Evolutionary conservation across 2,888 invertebrate species (phyloP), one percentile per base, ranked within the genome.

Genomic region (Phorcus lineatus): DNA sequence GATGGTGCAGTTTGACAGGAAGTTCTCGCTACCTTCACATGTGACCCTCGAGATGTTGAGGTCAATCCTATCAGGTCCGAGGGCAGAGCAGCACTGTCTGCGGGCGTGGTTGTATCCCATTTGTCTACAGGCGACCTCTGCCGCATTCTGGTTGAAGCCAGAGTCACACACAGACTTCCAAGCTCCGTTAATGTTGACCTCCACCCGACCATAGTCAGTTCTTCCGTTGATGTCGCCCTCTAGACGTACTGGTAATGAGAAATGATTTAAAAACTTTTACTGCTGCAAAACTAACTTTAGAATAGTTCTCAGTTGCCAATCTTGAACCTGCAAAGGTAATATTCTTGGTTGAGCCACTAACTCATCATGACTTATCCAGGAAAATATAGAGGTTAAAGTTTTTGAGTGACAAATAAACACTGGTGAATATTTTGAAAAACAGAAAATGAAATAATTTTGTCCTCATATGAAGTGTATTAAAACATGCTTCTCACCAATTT

Each of bases 91-190:
- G 75, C 88, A 87, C 76, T 88, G 86, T 16, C 87, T 86, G 40
- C 83, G 82, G 3, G 89, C 90, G 47, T 85, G 83, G 24, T 80
- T 81, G 77, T 86, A 96, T 9, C 96, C 96, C 28, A 96, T 91
- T 88, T 96, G 96, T 78, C 94, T 94, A 88, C 96, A 96, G 0
- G 95, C 94, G 0, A 96, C 95, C 86, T 74, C 78, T 0, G 96
- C 96, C 87, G 95, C 95, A n/a, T 93, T 94, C 83, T 96, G 92
- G 17, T 95, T 95, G 88, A 96, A 96, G 85, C 95, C 94, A 84
- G 96, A 96, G 89, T 96, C 96, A 91, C 96, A 96, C 7, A 96
- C 94, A 82, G 95, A 95, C 0, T 96, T 96, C 95, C 95, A 96
- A 80, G 94, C 94, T 0, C 95, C 95, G 80, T 92, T 82, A 74